Evolutionary conservation across 2,888 invertebrate species (phyloP).

Genomic region (Trichacis sp.): DNA sequence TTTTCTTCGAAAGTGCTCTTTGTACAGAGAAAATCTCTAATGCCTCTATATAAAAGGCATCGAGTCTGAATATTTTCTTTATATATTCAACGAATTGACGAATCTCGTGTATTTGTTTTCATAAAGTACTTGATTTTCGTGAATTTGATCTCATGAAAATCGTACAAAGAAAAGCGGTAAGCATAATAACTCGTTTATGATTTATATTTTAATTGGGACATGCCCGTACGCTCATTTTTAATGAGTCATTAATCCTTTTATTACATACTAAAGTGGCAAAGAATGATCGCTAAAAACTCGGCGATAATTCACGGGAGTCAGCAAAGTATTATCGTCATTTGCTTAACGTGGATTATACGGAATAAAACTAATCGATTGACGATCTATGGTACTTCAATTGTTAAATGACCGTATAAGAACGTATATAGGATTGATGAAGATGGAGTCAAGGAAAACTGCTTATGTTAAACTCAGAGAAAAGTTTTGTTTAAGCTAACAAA

Average conservation of each 20-base stretch:
- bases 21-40: too few species aligned
- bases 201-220: background rate
- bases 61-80: too few species aligned
- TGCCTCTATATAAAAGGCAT: too few species aligned
- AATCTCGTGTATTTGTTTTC: too few species aligned
- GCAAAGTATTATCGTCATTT: slow-evolving; percentile 31
- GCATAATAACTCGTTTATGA: background rate
- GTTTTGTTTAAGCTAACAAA: too few species aligned
- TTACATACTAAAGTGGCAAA: background rate
- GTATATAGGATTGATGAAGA: slow-evolving; percentile 40
- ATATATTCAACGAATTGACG: too few species aligned
- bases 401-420: slow-evolving; percentile 38
- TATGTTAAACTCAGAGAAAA: too few species aligned
- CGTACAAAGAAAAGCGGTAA: too few species aligned
- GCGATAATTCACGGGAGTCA: slow-evolving; percentile 24
- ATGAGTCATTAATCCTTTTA: background rate
- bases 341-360: slow-evolving; percentile 30
- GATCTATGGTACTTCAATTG: slow-evolving; percentile 17
- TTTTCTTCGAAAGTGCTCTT: too few species aligned
- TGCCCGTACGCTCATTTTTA: background rate
- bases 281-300: slow-evolving; percentile 18
- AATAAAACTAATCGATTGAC: slow-evolving; percentile 33
- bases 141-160: too few species aligned
- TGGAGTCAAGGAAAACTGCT: slow-evolving; percentile 64
- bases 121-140: too few species aligned